phyloP scores from a whole-genome alignment of 2,888 invertebrate genomes.

The Brenthis daphne region DNA sequence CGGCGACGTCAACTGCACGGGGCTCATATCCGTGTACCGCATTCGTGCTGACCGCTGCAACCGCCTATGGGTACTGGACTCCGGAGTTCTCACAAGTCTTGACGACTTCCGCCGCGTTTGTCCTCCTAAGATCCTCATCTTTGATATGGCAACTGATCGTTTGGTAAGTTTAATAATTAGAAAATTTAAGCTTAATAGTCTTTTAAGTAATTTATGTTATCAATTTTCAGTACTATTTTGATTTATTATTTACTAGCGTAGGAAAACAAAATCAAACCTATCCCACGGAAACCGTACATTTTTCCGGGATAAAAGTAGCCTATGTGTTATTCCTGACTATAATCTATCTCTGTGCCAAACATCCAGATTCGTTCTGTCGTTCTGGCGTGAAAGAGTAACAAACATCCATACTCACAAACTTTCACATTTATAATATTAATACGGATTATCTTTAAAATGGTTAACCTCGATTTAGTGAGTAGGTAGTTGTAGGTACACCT shows the following conservation, averaged over 20 bases:
- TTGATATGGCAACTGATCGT: slow-evolving; percentile 88
- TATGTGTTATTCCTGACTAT: too few relatives aligned
- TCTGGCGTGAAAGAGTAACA: too few relatives aligned
- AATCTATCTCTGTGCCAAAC: too few relatives aligned
- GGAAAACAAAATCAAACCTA: too few relatives aligned
- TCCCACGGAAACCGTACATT: too few relatives aligned
- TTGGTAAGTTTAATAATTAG: slow-evolving; percentile 70
- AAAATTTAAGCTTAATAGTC: background rate
- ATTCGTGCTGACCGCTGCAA: slow-evolving; percentile 90
- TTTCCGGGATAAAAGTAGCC: too few relatives aligned
- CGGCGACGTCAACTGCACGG: slow-evolving; percentile 88
- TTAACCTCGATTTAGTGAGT: background rate
- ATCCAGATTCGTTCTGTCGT: too few relatives aligned
- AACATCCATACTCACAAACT: too few relatives aligned
- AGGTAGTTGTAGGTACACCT: background rate
- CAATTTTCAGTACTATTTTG: too few relatives aligned
- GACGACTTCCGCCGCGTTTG: slow-evolving; percentile 86
- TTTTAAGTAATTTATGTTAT: too few relatives aligned
- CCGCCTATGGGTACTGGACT: slow-evolving; percentile 91
- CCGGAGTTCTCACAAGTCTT: slow-evolving; percentile 87
- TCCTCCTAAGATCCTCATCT: slow-evolving; percentile 90
- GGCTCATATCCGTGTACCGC: slow-evolving; percentile 90
- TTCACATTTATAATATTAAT: too few relatives aligned
- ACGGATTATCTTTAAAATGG: slow-evolving; percentile 1
- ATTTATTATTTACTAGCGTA: background rate